These are phyloP conservation scores for Platycnemis pennipes DNA, from an alignment of 2,888 invertebrate species.

Conservation along the genomic window DNA sequence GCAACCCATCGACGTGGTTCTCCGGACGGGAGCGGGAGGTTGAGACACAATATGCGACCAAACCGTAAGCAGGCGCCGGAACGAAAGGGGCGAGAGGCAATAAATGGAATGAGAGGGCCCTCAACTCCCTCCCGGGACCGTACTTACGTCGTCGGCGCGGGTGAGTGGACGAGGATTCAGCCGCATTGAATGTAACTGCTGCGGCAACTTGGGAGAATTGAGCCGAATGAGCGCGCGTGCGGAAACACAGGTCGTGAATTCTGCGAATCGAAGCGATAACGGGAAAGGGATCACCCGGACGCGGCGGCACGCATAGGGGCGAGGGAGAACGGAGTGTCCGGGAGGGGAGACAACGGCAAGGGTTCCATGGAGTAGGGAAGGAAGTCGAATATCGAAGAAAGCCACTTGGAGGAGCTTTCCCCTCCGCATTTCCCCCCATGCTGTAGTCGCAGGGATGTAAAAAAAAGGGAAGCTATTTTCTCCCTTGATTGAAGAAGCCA, in stretches of 20 bases:
- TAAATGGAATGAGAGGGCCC: neutral
- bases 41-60: neutral
- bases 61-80: neutral
- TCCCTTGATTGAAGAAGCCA: neutral
- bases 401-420: neutral
- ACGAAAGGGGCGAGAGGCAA: neutral
- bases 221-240: neutral
- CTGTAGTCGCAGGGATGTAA: neutral
- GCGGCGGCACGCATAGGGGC: neutral
- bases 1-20: conserved; percentile 4
- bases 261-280: conserved; percentile 31
- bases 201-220: neutral
- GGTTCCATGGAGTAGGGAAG: neutral
- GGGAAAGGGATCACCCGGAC: neutral
- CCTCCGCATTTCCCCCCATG: neutral
- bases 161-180: neutral
- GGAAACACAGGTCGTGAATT: neutral
- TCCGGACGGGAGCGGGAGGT: neutral
- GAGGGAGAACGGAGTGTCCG: neutral
- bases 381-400: neutral
- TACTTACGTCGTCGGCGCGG: neutral
- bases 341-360: neutral
- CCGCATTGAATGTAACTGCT: neutral
- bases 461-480: neutral
- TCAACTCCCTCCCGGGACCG: neutral